These are phyloP conservation scores for Microplitis deprimator DNA, from an alignment of 2,888 invertebrate species.

Conservation along the genomic window DNA sequence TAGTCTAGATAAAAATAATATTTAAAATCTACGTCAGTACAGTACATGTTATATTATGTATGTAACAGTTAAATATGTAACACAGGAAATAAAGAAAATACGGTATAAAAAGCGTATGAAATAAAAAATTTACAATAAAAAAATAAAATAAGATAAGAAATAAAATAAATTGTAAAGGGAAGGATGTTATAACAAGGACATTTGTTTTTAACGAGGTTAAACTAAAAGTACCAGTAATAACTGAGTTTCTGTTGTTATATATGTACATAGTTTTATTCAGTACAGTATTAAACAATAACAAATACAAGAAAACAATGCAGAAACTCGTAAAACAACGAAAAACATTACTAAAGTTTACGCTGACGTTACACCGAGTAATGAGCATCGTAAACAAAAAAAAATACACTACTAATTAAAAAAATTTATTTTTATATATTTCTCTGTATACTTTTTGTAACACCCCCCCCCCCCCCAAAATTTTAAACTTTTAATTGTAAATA, in stretches of 20 bases:
- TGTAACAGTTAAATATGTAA: not conserved
- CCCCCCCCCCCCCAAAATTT: too few species aligned
- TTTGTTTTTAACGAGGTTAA: slow-evolving; percentile 1
- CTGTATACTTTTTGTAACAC: too few species aligned
- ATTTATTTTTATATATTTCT: not conserved
- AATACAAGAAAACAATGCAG: not conserved
- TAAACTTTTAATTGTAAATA: too few species aligned
- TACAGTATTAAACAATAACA: not conserved
- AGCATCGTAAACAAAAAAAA: not conserved
- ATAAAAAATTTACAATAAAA: not conserved
- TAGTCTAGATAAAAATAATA: not conserved
- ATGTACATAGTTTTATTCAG: not conserved
- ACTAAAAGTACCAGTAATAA: not conserved
- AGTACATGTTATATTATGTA: too few species aligned
- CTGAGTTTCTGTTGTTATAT: not conserved
- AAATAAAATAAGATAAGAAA: not conserved
- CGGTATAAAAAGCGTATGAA: not conserved
- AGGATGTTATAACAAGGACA: slow-evolving; percentile 1
- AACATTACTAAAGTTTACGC: not conserved
- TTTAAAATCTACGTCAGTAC: not conserved
- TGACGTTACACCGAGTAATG: not conserved
- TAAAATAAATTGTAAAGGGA: not conserved
- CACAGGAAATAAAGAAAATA: not conserved
- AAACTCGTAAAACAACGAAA: not conserved
- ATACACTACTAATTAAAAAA: not conserved